These are phyloP conservation scores for Dascillus cervinus DNA, from an alignment of 2,888 invertebrate genomes.

Conservation along the genomic window DNA sequence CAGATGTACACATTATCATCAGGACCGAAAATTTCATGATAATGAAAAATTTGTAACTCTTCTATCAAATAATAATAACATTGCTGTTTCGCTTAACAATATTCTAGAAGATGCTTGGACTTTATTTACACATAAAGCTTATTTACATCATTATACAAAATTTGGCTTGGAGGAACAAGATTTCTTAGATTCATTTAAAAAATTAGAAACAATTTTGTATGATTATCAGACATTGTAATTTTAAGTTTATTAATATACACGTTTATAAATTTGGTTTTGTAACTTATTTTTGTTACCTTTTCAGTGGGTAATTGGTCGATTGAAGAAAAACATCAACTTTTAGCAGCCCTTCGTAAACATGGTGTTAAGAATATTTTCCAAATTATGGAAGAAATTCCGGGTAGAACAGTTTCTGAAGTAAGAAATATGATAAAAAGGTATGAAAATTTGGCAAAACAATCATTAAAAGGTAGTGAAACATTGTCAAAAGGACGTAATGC, in stretches of 20 bases:
- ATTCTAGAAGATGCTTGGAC: conserved; percentile 44
- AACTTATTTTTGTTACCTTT: too few species aligned
- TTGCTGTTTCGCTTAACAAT: conserved; percentile 35
- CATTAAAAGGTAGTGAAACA: conserved; percentile 6
- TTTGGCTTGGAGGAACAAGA: conserved; percentile 43
- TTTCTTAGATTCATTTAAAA: conserved; percentile 45
- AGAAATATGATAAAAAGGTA: conserved; percentile 27
- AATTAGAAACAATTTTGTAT: conserved; percentile 42
- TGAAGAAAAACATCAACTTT: conserved; percentile 26
- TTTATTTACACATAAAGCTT: conserved; percentile 43
- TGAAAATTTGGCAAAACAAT: conserved; percentile 21
- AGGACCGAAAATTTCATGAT: conserved; percentile 36
- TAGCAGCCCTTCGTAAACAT: conserved; percentile 26
- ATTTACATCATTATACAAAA: conserved; percentile 46
- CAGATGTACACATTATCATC: conserved; percentile 36
- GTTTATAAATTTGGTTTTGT: too few species aligned
- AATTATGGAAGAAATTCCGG: conserved; percentile 27
- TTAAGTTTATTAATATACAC: too few species aligned
- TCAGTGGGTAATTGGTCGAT: conserved; percentile 27
- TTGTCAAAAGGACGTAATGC: conserved; percentile 16
- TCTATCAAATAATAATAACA: conserved; percentile 42
- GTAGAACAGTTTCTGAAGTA: conserved; percentile 28
- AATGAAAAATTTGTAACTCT: conserved; percentile 42
- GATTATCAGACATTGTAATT: conserved; percentile 39
- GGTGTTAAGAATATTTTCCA: conserved; percentile 27